Conservation (phyloP, 2,113 vertebrate genomes). For the Vanacampus margaritifer region DNA sequence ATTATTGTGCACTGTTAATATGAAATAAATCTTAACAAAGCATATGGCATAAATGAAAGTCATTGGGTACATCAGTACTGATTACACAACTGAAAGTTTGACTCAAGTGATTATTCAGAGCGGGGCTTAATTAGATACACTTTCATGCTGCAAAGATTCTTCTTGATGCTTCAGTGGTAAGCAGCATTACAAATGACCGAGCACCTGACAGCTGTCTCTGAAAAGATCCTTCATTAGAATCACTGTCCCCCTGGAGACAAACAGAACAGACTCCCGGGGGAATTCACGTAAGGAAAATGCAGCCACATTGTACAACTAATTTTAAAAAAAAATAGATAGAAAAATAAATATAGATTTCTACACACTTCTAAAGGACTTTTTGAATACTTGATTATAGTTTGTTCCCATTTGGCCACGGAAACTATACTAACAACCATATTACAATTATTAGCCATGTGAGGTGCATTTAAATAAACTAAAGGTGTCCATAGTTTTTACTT, state of each 20-base stretch:
- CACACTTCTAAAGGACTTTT: neutral
- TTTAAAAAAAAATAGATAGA: neutral
- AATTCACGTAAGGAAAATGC: slow-evolving; percentile 15
- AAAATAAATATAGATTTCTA: neutral
- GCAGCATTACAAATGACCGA: slow-evolving; percentile 45
- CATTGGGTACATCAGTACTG: neutral
- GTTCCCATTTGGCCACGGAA: too few relatives aligned
- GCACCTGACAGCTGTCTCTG: slow-evolving; percentile 44
- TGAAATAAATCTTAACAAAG: neutral
- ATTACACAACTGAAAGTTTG: slow-evolving; percentile 27
- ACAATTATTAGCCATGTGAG: too few relatives aligned
- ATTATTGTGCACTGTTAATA: too few relatives aligned
- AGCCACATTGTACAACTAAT: slow-evolving; percentile 10
- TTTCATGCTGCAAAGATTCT: slow-evolving; percentile 31
- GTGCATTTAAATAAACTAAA: neutral
- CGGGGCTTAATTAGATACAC: slow-evolving; percentile 35
- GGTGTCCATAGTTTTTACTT: neutral
- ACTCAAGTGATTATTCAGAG: slow-evolving; percentile 38
- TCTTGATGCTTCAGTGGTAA: slow-evolving; percentile 31
- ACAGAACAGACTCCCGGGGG: slow-evolving; percentile 16
- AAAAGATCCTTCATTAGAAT: slow-evolving; percentile 45
- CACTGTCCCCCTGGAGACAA: slow-evolving; percentile 24
- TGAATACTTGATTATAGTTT: neutral
- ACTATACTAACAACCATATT: too few relatives aligned
- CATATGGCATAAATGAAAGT: neutral